Conservation (phyloP, 2,888 invertebrate genomes). For the Biston betularia region DNA sequence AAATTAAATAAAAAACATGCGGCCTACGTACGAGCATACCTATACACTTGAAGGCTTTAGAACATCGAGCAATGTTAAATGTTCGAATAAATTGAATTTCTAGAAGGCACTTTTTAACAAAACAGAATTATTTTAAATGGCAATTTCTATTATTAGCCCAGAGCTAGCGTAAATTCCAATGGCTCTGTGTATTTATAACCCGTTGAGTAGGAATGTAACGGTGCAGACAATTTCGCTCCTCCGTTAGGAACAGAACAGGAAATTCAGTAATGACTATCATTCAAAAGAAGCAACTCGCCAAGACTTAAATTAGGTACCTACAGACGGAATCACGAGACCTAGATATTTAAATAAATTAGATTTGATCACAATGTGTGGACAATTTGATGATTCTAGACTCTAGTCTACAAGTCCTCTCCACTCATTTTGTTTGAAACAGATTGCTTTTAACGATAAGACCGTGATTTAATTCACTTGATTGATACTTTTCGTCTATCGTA, state of each 20-base stretch:
- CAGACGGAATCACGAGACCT: constrained; percentile 5
- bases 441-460: no score
- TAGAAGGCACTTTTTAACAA: no score
- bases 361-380: not conserved
- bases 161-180: constrained; percentile 26
- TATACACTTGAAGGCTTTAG: no score
- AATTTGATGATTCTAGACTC: not conserved
- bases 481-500: no score
- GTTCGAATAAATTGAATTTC: no score
- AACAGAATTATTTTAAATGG: constrained; percentile 9
- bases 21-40: no score
- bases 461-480: no score
- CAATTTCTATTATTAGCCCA: constrained; percentile 36
- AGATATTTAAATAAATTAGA: constrained; percentile 10
- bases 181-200: constrained; percentile 26
- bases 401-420: not conserved
- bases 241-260: constrained; percentile 36
- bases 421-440: no score
- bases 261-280: constrained; percentile 40
- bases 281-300: constrained; percentile 17
- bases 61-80: no score
- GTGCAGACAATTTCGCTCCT: constrained; percentile 40
- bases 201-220: constrained; percentile 41
- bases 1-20: no score
- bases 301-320: constrained; percentile 22